A percentile compares a stretch with the other conserved stretches of the same genome.
Conservation (phyloP, 23 tunicate genomes). For the Ciona savignyi region DNA sequence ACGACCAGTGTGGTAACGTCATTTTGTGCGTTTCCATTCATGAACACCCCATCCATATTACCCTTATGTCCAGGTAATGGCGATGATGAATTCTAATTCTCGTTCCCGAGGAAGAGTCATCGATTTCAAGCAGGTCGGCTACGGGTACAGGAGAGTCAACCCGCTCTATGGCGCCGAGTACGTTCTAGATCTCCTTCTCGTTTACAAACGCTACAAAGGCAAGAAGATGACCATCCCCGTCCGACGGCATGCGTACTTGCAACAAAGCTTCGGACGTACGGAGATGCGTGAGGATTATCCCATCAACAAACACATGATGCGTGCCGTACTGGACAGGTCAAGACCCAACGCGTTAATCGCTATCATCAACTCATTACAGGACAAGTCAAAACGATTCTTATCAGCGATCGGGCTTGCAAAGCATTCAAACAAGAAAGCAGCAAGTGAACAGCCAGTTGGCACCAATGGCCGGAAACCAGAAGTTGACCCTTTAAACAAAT, state of each 20-base stretch:
- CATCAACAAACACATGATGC: conserved; percentile 13
- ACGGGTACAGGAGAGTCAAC: conserved; percentile 76
- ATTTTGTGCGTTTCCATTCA: too few species aligned
- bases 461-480: background rate
- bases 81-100: conserved; percentile 72
- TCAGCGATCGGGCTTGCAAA: conserved; percentile 18
- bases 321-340: background rate
- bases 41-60: too few species aligned
- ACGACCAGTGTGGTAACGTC: too few species aligned
- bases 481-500: too few species aligned
- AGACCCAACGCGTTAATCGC: conserved; percentile 13
- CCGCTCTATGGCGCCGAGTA: conserved; percentile 89
- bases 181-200: conserved; percentile 74
- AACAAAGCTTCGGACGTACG: conserved; percentile 64
- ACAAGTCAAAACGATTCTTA: conserved; percentile 4
- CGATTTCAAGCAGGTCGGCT: conserved; percentile 71
- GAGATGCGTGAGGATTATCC: conserved; percentile 33
- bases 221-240: conserved; percentile 72
- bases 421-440: background rate
- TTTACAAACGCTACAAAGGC: conserved; percentile 78
- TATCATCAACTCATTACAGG: conserved; percentile 5
- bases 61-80: conserved; percentile 70
- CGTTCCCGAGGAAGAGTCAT: conserved; percentile 58
- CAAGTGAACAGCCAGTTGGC: background rate
- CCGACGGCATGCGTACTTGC: conserved; percentile 77